phyloP scores from a whole-genome alignment of 2,113 vertebrate genomes.

The Potamarius usumacintae region DNA sequence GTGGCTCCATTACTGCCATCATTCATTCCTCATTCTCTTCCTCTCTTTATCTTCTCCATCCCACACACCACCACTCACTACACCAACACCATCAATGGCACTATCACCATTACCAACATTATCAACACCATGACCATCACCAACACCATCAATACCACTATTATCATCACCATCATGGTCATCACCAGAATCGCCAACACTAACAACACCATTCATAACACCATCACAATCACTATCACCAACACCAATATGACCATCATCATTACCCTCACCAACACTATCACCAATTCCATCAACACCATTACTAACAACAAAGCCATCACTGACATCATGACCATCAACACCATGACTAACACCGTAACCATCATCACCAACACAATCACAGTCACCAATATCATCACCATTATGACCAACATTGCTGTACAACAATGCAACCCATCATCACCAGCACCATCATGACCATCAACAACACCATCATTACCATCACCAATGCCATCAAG shows the following conservation, averaged over 20 bases:
- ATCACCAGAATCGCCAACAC: neutral
- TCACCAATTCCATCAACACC: neutral
- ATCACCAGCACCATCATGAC: neutral
- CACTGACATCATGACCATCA: neutral
- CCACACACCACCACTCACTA: neutral
- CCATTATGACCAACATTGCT: neutral
- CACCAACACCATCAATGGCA: neutral
- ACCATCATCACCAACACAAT: neutral
- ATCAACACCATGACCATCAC: neutral
- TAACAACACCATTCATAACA: neutral
- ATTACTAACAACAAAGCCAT: neutral
- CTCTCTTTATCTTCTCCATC: neutral
- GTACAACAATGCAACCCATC: too few relatives aligned
- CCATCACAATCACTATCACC: neutral
- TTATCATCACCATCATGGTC: neutral
- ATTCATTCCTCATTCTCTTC: neutral
- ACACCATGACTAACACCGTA: neutral
- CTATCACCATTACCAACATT: neutral
- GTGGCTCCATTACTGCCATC: conserved; percentile 22
- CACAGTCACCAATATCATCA: neutral
- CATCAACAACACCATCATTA: neutral
- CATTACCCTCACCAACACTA: neutral
- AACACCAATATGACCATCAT: neutral
- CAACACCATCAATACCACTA: neutral
- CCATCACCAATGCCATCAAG: neutral